Evolutionary conservation across 2,113 vertebrate genomes (phyloP).

Genomic region (Austrofundulus limnaeus): DNA sequence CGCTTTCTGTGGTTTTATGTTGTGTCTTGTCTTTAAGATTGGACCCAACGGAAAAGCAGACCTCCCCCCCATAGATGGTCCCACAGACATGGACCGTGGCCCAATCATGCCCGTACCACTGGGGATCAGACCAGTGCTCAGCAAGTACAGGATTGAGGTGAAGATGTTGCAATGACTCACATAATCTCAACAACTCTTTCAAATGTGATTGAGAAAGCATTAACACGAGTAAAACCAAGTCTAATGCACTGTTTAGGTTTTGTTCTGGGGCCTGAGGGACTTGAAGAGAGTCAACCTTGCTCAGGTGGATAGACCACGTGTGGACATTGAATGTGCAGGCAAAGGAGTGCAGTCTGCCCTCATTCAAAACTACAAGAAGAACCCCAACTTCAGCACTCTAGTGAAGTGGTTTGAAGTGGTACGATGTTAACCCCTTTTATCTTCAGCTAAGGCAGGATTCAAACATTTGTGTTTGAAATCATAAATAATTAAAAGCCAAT

Average conservation of each 20-base stretch:
- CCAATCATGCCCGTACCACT: slow-evolving; percentile 92
- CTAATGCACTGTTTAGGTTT: slow-evolving; percentile 75
- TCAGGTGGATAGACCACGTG: slow-evolving; percentile 93
- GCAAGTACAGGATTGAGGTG: slow-evolving; percentile 96
- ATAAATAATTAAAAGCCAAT: too few relatives aligned
- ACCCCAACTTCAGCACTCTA: slow-evolving; percentile 96
- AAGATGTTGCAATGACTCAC: not conserved
- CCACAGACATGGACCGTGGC: slow-evolving; percentile 86
- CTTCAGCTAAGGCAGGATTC: not conserved
- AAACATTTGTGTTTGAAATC: too few relatives aligned
- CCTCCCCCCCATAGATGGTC: slow-evolving; percentile 88
- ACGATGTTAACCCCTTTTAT: not conserved
- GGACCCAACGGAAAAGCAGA: slow-evolving; percentile 89
- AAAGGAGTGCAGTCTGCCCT: slow-evolving; percentile 92
- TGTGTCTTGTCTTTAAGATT: slow-evolving; percentile 73
- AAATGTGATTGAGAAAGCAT: not conserved
- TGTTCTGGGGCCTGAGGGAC: slow-evolving; percentile 97
- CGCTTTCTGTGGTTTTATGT: not conserved
- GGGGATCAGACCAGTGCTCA: slow-evolving; percentile 92
- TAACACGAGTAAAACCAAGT: not conserved
- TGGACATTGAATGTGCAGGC: slow-evolving; percentile 96
- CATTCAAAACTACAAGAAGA: slow-evolving; percentile 97
- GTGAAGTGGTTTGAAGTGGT: slow-evolving; percentile 99
- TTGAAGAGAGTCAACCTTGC: slow-evolving; percentile 96
- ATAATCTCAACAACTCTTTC: not conserved